phyloP scores from a whole-genome alignment of 2,888 invertebrate genomes.

The Uropetala carovei region DNA sequence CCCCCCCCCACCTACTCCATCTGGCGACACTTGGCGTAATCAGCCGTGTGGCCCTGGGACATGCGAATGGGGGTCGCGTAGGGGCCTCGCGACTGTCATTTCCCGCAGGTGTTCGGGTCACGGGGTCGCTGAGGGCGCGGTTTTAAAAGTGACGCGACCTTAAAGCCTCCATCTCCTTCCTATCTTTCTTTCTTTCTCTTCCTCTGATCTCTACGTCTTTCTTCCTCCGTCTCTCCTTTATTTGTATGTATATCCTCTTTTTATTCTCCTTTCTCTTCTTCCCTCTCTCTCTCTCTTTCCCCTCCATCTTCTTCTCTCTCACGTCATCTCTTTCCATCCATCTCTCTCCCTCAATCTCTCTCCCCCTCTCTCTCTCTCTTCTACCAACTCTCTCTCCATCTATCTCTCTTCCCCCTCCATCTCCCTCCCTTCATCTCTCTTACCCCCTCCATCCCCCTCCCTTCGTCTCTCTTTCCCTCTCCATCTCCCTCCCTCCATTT shows the following conservation, averaged over 20 bases:
- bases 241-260: no score
- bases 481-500: background rate
- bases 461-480: background rate
- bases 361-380: background rate
- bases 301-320: background rate
- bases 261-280: slow-evolving; percentile 34
- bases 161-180: background rate
- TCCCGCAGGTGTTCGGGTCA: slow-evolving; percentile 4
- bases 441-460: background rate
- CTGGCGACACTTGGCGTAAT: slow-evolving; percentile 42
- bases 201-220: background rate
- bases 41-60: slow-evolving; percentile 29
- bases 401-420: background rate
- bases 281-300: background rate
- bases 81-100: background rate
- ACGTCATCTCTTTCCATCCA: background rate
- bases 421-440: background rate
- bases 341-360: background rate
- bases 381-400: slow-evolving; percentile 54
- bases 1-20: background rate
- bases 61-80: background rate
- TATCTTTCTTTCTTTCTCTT: background rate
- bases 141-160: slow-evolving; percentile 36
- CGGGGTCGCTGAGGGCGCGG: slow-evolving; percentile 33
- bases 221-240: background rate